Evolutionary conservation across 2,113 vertebrate genomes (phyloP).

Genomic region (Sisor rabdophorus): DNA sequence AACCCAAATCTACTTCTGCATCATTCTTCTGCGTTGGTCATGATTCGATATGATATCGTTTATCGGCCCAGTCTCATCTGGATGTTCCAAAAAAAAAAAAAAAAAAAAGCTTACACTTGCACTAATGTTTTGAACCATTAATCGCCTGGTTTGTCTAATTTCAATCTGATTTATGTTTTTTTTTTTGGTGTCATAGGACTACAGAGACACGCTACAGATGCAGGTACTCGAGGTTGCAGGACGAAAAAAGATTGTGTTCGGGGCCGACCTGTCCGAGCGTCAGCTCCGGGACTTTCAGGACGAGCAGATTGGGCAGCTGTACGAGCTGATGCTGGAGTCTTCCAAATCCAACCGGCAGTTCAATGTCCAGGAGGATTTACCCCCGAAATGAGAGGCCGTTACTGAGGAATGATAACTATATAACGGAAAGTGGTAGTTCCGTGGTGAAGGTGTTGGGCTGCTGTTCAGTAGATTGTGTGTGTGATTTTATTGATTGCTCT

Average conservation of each 20-base stretch:
- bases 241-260: slow-evolving; percentile 62
- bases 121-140: not conserved
- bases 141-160: not conserved
- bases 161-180: not conserved
- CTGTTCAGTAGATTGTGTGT: too few species aligned
- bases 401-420: slow-evolving; percentile 20
- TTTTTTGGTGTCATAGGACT: slow-evolving; percentile 52
- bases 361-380: slow-evolving; percentile 65
- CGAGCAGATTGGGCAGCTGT: slow-evolving; percentile 85
- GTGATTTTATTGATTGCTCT: not conserved
- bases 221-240: slow-evolving; percentile 71
- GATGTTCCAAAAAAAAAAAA: too few species aligned
- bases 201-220: slow-evolving; percentile 63
- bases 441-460: too few species aligned
- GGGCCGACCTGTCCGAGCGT: slow-evolving; percentile 70
- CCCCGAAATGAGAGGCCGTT: slow-evolving; percentile 54
- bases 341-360: slow-evolving; percentile 80
- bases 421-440: not conserved
- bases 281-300: slow-evolving; percentile 76
- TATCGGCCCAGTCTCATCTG: too few species aligned
- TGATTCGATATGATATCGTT: too few species aligned
- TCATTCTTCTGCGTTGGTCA: too few species aligned
- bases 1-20: too few species aligned
- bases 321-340: slow-evolving; percentile 86
- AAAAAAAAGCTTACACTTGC: too few species aligned